These are phyloP conservation scores for Paracentrotus lividus DNA, from an alignment of 53 echinoderm and acorn worm genomes.

Conservation along the genomic window DNA sequence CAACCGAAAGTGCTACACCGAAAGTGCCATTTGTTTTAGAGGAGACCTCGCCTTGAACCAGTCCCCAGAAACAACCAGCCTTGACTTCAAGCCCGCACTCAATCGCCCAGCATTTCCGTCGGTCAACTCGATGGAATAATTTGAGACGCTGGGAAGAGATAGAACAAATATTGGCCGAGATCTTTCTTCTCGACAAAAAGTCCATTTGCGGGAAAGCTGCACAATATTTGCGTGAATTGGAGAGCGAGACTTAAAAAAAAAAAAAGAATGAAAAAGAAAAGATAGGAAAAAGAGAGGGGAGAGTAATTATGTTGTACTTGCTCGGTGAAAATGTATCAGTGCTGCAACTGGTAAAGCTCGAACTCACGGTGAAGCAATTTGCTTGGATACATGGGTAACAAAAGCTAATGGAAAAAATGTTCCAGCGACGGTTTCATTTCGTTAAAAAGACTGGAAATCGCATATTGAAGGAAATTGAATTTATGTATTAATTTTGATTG, in stretches of 20 bases:
- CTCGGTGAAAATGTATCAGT: background rate
- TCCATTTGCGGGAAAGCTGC: conserved; percentile 41
- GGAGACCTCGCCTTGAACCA: conserved; percentile 21
- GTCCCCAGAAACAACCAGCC: background rate
- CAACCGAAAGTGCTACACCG: background rate
- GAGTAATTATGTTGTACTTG: conserved; percentile 31
- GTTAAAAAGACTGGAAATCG: background rate
- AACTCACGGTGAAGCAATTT: background rate
- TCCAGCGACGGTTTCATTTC: background rate
- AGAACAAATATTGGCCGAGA: conserved; percentile 56
- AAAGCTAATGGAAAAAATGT: background rate
- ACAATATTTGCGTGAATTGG: conserved; percentile 43
- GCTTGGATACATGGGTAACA: background rate
- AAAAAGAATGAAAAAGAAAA: too few relatives aligned
- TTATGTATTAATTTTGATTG: background rate
- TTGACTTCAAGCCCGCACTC: conserved; percentile 30
- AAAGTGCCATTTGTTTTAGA: background rate
- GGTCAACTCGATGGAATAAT: conserved; percentile 53
- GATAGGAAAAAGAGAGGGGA: background rate
- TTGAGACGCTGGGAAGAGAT: conserved; percentile 57
- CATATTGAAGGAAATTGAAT: conserved; percentile 13
- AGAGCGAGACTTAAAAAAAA: conserved; percentile 33
- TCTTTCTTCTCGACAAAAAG: conserved; percentile 54
- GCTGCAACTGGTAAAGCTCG: background rate
- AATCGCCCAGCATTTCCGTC: conserved; percentile 50